Evolutionary conservation across 2,113 vertebrate genomes (phyloP).

Genomic region (Acanthochromis polyacanthus): DNA sequence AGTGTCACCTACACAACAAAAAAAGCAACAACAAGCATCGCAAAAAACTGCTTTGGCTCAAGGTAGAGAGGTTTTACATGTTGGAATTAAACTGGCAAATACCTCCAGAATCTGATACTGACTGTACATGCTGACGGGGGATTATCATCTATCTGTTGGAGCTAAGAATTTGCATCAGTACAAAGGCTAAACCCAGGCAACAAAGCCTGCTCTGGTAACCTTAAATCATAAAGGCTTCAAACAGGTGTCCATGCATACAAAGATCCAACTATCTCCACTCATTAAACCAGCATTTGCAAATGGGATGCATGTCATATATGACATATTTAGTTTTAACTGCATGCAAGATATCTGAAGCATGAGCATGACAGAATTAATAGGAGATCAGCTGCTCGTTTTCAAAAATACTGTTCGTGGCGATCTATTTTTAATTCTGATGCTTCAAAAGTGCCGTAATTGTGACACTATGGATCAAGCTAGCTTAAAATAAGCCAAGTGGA

Average conservation of each 20-base stretch:
- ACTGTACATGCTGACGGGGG: neutral
- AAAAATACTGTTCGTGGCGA: too few species aligned
- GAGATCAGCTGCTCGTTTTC: too few species aligned
- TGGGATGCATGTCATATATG: too few species aligned
- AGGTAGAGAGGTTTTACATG: slow-evolving; percentile 8
- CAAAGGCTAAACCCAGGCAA: neutral
- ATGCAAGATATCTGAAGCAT: too few species aligned
- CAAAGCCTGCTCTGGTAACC: neutral
- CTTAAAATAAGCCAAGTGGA: too few species aligned
- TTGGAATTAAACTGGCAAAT: slow-evolving; percentile 4
- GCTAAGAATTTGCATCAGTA: neutral
- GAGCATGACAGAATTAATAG: too few species aligned
- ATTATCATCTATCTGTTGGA: slow-evolving; percentile 3
- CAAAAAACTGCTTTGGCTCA: neutral
- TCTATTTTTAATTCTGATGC: too few species aligned
- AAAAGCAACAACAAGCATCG: neutral
- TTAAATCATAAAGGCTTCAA: neutral
- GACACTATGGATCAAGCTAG: too few species aligned
- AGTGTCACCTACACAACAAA: slow-evolving; percentile 47
- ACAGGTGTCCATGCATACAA: neutral
- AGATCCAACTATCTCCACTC: neutral
- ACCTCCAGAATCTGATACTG: neutral
- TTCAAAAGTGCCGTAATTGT: too few species aligned
- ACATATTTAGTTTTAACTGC: too few species aligned
- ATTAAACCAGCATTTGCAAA: neutral